These are phyloP conservation scores for Alectoris magna DNA, from an alignment of 2,797 vertebrate genomes.

Conservation along the genomic window DNA sequence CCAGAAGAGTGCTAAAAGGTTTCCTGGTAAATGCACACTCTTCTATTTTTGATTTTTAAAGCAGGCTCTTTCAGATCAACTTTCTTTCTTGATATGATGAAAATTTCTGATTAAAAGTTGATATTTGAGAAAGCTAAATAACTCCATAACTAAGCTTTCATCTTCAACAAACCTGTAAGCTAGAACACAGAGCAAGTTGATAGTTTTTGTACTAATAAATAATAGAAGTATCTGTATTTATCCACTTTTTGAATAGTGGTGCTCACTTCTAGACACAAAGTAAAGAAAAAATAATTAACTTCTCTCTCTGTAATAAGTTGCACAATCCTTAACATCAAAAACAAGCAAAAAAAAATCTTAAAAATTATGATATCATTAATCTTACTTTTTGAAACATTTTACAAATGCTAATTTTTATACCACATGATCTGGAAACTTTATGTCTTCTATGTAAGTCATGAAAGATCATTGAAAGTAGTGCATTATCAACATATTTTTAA, in stretches of 20 bases:
- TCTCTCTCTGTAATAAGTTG: neutral
- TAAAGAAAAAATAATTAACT: neutral
- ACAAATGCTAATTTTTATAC: neutral
- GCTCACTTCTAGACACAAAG: neutral
- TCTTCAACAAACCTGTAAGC: neutral
- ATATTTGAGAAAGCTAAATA: neutral
- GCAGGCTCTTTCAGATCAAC: neutral
- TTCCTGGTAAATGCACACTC: neutral
- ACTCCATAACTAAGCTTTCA: neutral
- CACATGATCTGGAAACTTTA: neutral
- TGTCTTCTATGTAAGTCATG: neutral
- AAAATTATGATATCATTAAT: neutral
- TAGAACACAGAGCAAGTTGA: neutral
- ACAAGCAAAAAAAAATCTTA: neutral
- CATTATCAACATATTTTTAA: neutral
- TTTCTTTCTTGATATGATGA: neutral
- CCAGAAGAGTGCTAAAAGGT: neutral
- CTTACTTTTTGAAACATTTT: neutral
- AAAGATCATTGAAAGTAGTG: neutral
- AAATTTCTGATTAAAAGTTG: conserved; percentile 3
- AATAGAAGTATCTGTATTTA: neutral
- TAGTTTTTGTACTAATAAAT: neutral
- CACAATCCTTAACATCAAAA: neutral
- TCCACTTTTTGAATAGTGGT: neutral
- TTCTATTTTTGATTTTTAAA: conserved; percentile 21